These are phyloP conservation scores for Cryptocephalus moraei DNA, from an alignment of 2,888 invertebrate species.

Conservation along the genomic window DNA sequence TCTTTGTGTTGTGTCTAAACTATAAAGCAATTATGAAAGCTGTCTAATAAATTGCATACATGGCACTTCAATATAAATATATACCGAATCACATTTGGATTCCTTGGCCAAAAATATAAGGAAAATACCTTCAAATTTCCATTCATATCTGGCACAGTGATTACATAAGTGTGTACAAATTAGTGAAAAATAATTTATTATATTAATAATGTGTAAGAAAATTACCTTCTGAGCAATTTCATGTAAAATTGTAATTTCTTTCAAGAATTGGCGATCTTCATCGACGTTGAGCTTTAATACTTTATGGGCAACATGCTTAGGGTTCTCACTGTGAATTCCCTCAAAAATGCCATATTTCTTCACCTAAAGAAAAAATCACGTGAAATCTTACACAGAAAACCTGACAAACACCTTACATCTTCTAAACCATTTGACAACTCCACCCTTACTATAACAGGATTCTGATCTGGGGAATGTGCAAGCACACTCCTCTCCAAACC, in stretches of 20 bases:
- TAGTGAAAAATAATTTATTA: too few relatives aligned
- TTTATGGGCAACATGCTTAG: constrained; percentile 22
- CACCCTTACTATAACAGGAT: constrained; percentile 52
- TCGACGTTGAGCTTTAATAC: constrained; percentile 37
- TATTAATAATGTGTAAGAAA: not conserved
- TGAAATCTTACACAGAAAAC: not conserved
- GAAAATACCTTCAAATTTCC: not conserved
- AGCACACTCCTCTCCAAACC: constrained; percentile 47
- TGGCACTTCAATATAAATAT: too few relatives aligned
- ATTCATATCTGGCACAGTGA: not conserved
- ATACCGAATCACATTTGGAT: too few relatives aligned
- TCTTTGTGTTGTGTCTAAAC: too few relatives aligned
- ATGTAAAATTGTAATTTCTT: constrained; percentile 49
- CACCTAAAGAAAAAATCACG: constrained; percentile 31
- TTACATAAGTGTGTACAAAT: too few relatives aligned
- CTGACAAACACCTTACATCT: constrained; percentile 44
- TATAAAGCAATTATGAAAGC: too few relatives aligned
- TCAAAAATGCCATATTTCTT: constrained; percentile 32
- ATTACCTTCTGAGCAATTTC: constrained; percentile 45
- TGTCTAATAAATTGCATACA: too few relatives aligned
- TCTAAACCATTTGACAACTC: constrained; percentile 52
- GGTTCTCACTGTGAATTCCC: constrained; percentile 26
- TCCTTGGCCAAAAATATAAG: not conserved
- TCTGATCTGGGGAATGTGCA: constrained; percentile 49
- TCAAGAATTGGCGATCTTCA: constrained; percentile 52